Evolutionary conservation across 2,888 invertebrate species (phyloP), one percentile per base, ranked within the genome.

Genomic region (Caenorhabditis drosophilae): DNA sequence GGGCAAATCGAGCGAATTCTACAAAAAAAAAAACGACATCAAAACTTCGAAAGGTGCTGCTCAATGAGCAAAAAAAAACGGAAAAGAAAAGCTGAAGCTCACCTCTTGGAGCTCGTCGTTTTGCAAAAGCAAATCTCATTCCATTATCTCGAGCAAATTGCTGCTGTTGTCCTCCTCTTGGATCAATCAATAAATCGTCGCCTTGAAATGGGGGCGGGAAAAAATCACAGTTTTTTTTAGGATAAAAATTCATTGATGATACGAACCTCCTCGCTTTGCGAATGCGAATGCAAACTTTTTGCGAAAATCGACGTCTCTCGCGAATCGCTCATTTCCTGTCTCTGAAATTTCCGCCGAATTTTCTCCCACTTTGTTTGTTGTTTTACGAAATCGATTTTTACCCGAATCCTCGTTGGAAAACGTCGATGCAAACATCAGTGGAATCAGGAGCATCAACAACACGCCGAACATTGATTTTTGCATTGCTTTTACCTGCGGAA

Each of bases 261-360:
- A 6, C 12, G 31, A 31, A 31, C 31, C 36, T 20, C 27, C 27
- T 56, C 66, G 54, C 42, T 66, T 66, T 16, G 66, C 66, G 40
- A 66, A 66, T 22, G 66, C 66, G 40, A 66, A 66, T n/a, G 66
- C 66, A 31, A 66, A 66, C 38, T 66, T 66, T 46, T 66, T 66
- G 34, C 60, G 66, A 18, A 54, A 40, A 44, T 66, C 60, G 22
- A 66, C 41, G 45, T 66, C 66, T 2, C 66, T 46, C 27, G 66
- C 66, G 27, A 66, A 66, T 18, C 66, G 48, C 15, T 66, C 60
- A 38, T 57, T 58, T 36, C 49, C 12, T 23, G 42, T 23, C 23
- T 42, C 42, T 42, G 42, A 3, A 42, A 23, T n/a, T n/a, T n/a
- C n/a, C n/a, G n/a, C n/a, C n/a, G n/a, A n/a, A n/a, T n/a, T n/a